These are phyloP conservation scores for Myiothlypis chrysogaster DNA, from an alignment of 2,797 vertebrate genomes.

Conservation along the genomic window DNA sequence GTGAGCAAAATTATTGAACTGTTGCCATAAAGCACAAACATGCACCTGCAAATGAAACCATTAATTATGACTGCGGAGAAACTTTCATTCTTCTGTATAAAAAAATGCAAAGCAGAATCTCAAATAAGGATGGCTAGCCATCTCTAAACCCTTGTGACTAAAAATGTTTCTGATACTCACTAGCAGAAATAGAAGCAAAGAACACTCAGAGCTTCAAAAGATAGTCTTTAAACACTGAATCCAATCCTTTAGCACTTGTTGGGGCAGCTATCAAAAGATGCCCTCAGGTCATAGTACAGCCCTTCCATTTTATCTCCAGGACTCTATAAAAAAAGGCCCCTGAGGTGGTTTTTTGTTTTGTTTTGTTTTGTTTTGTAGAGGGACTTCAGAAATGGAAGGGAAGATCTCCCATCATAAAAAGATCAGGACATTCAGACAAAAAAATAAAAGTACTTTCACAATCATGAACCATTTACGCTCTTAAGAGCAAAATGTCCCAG, in stretches of 20 bases:
- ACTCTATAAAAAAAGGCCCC: neutral
- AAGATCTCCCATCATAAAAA: neutral
- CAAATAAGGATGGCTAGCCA: neutral
- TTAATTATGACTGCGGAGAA: neutral
- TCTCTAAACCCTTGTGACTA: neutral
- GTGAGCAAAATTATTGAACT: neutral
- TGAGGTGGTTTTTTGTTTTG: neutral
- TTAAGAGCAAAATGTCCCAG: neutral
- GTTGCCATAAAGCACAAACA: neutral
- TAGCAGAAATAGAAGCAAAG: slow-evolving; percentile 4
- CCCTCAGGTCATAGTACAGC: slow-evolving; percentile 14
- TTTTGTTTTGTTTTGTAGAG: neutral
- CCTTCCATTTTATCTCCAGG: slow-evolving; percentile 34
- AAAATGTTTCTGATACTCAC: neutral
- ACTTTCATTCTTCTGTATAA: neutral
- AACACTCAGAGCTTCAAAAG: slow-evolving; percentile 23
- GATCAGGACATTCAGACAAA: neutral
- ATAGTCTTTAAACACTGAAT: neutral
- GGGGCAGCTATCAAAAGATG: slow-evolving; percentile 28
- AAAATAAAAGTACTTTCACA: neutral
- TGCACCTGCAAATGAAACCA: neutral
- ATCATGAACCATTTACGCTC: neutral
- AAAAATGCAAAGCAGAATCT: slow-evolving; percentile 24
- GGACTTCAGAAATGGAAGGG: neutral
- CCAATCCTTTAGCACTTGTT: slow-evolving; percentile 1